Evolutionary conservation across 2,888 invertebrate species (phyloP), one percentile per base, ranked within the genome.

Genomic region (Rhaphigaster nebulosa): DNA sequence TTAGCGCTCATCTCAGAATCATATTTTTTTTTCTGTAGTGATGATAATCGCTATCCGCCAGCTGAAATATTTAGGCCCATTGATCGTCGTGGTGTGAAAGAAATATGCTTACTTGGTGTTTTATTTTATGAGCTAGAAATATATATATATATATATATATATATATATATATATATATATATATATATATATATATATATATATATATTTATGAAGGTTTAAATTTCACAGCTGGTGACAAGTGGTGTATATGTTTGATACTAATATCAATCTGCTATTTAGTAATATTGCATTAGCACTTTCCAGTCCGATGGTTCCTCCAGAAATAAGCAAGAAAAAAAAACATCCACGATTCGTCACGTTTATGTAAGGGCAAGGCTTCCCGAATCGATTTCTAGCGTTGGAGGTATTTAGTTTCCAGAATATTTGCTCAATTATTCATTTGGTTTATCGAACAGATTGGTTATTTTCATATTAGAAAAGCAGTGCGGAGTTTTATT

Each of bases 241-340:
- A 65, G n/a, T 29, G 34, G 20, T 70, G 15, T 34, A 34, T 20
- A 70, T 34, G 34, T 70, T 70, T 20, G 20, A 38, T 70, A 34
- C 18, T 0, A 34, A 20, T 70, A 34, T 70, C 70, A 70, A 70
- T 70, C 34, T 34, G 5, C 34, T 70, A 34, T 70, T 70, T 70
- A 70, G 70, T 34, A 70, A 70, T 70, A 70, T 70, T 34, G 70
- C 70, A 70, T 70, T 70, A 70, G 38, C 70, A 70, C 70, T 70
- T 70, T 70, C 70, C 70, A 70, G 20, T 70, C 34, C 34, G 70
- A 34, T 70, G 70, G 20, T 34, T 70, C 15, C 18, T 70, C 18
- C 70, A 70, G 70, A 70, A 70, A 70, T 70, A 70, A 70, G 34
- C 65, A 29, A 65, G 65, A 4, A 29, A 65, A 65, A 70, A 70